These are phyloP conservation scores for Artemisiospiza belli DNA, from an alignment of 2,113 vertebrate genomes.

Conservation along the genomic window DNA sequence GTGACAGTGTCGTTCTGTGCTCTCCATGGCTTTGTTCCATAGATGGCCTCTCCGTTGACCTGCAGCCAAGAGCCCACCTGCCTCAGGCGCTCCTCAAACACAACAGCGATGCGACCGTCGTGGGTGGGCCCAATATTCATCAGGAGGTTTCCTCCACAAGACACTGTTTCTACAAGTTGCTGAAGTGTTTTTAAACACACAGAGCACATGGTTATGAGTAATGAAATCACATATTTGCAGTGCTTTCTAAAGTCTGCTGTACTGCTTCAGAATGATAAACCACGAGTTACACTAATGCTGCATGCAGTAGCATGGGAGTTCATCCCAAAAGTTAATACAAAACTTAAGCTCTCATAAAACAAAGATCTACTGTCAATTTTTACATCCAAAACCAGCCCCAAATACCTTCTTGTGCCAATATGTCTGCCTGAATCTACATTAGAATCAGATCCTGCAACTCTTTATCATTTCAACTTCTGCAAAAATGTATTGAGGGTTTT, in stretches of 20 bases:
- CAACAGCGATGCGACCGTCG: conserved; percentile 83
- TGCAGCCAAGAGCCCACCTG: conserved; percentile 91
- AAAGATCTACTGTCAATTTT: neutral
- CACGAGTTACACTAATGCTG: neutral
- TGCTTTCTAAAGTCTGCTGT: neutral
- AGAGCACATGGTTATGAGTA: neutral
- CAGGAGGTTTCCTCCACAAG: conserved; percentile 93
- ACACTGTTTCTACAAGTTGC: conserved; percentile 89
- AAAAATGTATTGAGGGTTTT: neutral
- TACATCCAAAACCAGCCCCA: neutral
- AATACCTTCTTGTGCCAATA: neutral
- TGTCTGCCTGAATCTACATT: neutral
- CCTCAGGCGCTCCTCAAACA: conserved; percentile 91
- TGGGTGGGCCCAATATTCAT: conserved; percentile 92
- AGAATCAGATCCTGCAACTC: neutral
- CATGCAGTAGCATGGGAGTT: no score
- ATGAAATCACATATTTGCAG: neutral
- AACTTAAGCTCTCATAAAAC: neutral
- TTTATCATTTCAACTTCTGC: neutral
- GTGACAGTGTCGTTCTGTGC: conserved; percentile 85
- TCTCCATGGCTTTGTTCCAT: conserved; percentile 85
- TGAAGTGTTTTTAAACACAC: conserved; percentile 49
- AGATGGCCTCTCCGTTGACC: conserved; percentile 91
- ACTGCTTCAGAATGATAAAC: neutral
- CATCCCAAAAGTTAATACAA: neutral